These are phyloP conservation scores for Apogon talboti DNA, from an alignment of 2,797 vertebrate species.

Conservation along the genomic window DNA sequence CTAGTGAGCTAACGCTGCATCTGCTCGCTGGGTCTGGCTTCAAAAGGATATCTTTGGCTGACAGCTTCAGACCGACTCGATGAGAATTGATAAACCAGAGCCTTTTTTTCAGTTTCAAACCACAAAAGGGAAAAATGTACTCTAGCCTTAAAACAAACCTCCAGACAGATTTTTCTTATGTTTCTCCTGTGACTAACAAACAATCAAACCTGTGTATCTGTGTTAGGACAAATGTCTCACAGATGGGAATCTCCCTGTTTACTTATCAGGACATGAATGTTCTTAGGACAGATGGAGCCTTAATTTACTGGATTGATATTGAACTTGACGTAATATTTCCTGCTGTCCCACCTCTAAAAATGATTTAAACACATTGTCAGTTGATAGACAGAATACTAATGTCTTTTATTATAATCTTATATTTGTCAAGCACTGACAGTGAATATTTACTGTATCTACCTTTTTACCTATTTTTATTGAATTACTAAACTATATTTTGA, in stretches of 20 bases:
- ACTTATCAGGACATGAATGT: not conserved
- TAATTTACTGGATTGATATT: not conserved
- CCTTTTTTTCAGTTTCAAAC: slow-evolving; percentile 45
- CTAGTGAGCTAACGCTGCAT: slow-evolving; percentile 60
- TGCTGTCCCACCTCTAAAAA: no score
- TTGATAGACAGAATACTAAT: no score
- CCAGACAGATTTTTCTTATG: slow-evolving; percentile 33
- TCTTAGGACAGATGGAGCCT: no score
- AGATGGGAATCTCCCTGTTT: not conserved
- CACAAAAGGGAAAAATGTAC: slow-evolving; percentile 21
- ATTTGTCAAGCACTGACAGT: no score
- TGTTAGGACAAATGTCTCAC: slow-evolving; percentile 8
- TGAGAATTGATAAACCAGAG: slow-evolving; percentile 57
- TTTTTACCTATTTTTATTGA: no score
- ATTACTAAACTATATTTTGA: no score
- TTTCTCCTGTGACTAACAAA: slow-evolving; percentile 14
- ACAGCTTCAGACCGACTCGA: slow-evolving; percentile 59
- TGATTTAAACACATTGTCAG: no score
- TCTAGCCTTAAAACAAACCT: slow-evolving; percentile 38
- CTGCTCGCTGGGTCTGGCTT: slow-evolving; percentile 47
- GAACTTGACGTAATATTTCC: not conserved
- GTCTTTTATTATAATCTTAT: no score
- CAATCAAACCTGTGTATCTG: slow-evolving; percentile 18
- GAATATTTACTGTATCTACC: no score
- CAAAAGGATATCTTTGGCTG: slow-evolving; percentile 57